Evolutionary conservation across 2,797 vertebrate genomes (phyloP).

Genomic region (Delichon dasypus): DNA sequence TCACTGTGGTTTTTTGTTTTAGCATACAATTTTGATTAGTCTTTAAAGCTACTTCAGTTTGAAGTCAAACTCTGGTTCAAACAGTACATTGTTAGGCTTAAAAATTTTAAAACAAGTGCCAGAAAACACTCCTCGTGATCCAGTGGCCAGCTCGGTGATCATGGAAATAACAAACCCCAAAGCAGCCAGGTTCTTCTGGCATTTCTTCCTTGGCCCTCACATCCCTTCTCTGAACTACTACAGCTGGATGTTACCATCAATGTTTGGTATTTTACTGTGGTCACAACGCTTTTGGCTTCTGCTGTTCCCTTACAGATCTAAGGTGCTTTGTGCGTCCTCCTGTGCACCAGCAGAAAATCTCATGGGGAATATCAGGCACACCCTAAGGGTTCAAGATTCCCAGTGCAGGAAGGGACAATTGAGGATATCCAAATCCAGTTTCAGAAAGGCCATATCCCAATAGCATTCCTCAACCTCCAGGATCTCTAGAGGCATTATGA

Average conservation of each 20-base stretch:
- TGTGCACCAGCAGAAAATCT: neutral
- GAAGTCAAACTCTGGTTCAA: slow-evolving; percentile 15
- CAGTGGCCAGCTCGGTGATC: neutral
- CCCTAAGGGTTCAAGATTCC: neutral
- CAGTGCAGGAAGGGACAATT: neutral
- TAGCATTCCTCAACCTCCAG: neutral
- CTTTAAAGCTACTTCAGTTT: neutral
- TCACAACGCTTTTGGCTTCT: neutral
- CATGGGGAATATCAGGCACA: neutral
- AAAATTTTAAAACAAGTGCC: neutral
- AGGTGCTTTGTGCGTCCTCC: neutral
- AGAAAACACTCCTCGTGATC: neutral
- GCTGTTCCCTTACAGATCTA: neutral
- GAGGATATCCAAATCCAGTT: neutral
- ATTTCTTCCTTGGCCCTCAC: neutral
- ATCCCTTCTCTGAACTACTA: neutral
- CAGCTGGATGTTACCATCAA: neutral
- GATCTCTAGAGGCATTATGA: neutral
- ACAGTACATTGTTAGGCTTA: neutral
- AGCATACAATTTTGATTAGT: neutral
- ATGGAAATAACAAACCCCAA: neutral
- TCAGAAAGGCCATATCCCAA: neutral
- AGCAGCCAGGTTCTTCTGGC: neutral
- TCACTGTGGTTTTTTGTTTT: neutral
- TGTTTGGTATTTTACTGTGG: neutral